Percentiles rank a stretch among this genome's conserved stretches.
Evolutionary conservation across 2,797 vertebrate species (phyloP).

Genomic region (Clarias laeviceps): DNA sequence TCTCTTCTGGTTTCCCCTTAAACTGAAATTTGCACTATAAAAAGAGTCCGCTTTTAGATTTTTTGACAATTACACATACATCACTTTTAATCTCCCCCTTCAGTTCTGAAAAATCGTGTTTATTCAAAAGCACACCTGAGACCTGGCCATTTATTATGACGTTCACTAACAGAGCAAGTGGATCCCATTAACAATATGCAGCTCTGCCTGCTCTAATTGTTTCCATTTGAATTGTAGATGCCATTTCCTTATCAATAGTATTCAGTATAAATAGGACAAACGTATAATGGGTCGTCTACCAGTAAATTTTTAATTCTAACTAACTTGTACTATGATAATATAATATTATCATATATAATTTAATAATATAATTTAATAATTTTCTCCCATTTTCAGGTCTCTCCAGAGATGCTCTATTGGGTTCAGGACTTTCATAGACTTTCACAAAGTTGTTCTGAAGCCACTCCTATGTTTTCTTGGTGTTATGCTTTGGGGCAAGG

Average conservation of each 20-base stretch:
- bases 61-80: constrained; percentile 46
- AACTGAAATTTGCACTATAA: constrained; percentile 61
- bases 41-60: constrained; percentile 50
- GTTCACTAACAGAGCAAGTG: constrained; percentile 54
- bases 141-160: constrained; percentile 58
- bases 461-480: too few relatives aligned
- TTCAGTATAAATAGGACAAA: constrained; percentile 33
- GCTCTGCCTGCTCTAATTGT: constrained; percentile 56
- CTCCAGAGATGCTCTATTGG: too few relatives aligned
- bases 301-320: constrained; percentile 38
- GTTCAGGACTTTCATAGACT: too few relatives aligned
- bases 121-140: constrained; percentile 60
- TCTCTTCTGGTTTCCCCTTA: constrained; percentile 48
- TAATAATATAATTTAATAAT: too few relatives aligned
- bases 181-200: constrained; percentile 52
- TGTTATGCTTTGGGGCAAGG: too few relatives aligned
- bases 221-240: constrained; percentile 60
- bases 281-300: constrained; percentile 38
- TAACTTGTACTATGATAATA: not conserved
- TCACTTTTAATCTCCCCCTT: constrained; percentile 46
- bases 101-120: constrained; percentile 51
- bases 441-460: too few relatives aligned
- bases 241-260: constrained; percentile 48
- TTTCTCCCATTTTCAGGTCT: too few relatives aligned
- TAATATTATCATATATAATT: too few relatives aligned